Percentiles rank a stretch among this genome's conserved stretches.
These are phyloP conservation scores for Polymixis flavicincta DNA, from an alignment of 2,888 invertebrate genomes.

Conservation along the genomic window DNA sequence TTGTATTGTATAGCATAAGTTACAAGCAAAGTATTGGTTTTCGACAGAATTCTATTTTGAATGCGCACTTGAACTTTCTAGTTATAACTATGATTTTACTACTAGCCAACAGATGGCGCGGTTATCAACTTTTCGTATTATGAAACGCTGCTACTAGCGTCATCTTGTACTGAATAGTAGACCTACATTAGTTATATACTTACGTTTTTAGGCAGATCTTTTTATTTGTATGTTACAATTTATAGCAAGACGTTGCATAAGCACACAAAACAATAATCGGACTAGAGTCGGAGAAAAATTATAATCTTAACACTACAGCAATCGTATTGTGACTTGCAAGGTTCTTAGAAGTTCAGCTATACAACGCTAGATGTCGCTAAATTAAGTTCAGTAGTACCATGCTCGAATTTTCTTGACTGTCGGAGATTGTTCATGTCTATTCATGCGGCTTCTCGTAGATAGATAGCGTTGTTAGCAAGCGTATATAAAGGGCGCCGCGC, in stretches of 20 bases:
- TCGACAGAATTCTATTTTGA: background rate
- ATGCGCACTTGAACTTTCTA: conserved; percentile 38
- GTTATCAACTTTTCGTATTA: background rate
- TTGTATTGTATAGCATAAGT: background rate
- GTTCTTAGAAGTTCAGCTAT: conserved; percentile 44
- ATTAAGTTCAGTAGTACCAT: background rate
- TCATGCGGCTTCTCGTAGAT: conserved; percentile 74
- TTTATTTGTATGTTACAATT: background rate
- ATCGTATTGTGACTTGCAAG: accelerated
- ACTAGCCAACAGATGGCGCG: conserved; percentile 73
- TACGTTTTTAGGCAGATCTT: no score
- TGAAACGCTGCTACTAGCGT: background rate
- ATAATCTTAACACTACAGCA: accelerated
- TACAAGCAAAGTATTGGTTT: background rate
- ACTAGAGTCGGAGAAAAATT: accelerated
- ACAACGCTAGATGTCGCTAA: conserved; percentile 73
- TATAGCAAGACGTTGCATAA: background rate
- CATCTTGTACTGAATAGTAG: conserved; percentile 20
- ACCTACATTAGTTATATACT: background rate
- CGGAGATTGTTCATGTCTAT: conserved; percentile 75
- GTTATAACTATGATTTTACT: conserved; percentile 45
- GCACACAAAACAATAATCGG: background rate
- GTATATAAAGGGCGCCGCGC: conserved; percentile 77
- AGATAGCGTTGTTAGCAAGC: conserved; percentile 74
- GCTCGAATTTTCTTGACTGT: conserved; percentile 78